Conservation (phyloP, 2,113 vertebrate genomes). For the Cathartes aura region DNA sequence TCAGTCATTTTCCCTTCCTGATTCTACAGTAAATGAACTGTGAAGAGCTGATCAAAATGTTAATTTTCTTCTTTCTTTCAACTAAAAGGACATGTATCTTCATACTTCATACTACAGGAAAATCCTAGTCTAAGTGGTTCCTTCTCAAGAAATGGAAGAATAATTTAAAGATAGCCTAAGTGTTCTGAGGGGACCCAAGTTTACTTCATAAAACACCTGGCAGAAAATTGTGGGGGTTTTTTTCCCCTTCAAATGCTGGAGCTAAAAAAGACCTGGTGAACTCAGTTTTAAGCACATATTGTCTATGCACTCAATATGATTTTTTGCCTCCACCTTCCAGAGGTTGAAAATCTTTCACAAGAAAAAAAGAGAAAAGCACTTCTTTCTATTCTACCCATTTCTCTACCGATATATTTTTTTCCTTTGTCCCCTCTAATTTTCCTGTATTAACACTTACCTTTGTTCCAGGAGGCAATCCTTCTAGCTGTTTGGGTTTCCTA, state of each 20-base stretch:
- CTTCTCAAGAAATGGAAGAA: background rate
- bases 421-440: background rate
- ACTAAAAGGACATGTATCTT: background rate
- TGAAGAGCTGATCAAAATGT: background rate
- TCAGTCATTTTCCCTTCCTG: background rate
- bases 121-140: background rate
- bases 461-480: conserved; percentile 95
- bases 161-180: background rate
- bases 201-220: background rate
- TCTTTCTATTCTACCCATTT: background rate
- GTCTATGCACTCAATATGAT: background rate
- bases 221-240: background rate
- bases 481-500: conserved; percentile 90
- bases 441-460: conserved; percentile 79
- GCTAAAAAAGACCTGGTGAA: background rate
- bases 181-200: background rate
- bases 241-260: background rate
- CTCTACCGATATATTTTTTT: background rate
- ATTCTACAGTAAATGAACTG: background rate
- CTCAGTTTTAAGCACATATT: background rate
- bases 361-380: background rate
- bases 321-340: background rate
- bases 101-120: background rate
- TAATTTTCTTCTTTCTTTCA: background rate
- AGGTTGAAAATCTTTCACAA: background rate